These are phyloP conservation scores for Heliconius charithonia DNA, from an alignment of 2,888 invertebrate species.

Conservation along the genomic window DNA sequence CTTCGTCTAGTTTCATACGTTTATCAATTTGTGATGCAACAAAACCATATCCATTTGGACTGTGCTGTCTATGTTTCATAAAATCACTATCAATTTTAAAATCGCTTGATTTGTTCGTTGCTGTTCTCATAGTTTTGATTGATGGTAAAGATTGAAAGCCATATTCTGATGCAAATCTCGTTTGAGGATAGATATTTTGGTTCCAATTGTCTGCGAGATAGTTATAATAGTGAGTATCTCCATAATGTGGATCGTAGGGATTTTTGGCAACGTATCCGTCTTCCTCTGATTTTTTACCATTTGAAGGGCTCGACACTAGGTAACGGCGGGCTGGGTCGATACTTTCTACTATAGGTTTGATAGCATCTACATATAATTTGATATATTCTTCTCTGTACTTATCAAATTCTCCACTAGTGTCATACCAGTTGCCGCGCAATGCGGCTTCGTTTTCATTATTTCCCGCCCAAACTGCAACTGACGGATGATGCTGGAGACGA, in stretches of 20 bases:
- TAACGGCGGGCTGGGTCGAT: constrained; percentile 87
- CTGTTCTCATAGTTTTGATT: constrained; percentile 85
- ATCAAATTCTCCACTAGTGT: constrained; percentile 75
- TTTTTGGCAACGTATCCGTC: constrained; percentile 91
- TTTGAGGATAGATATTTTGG: constrained; percentile 88
- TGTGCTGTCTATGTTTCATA: constrained; percentile 93
- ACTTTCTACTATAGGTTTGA: constrained; percentile 85
- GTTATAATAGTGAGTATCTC: constrained; percentile 97
- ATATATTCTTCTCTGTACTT: constrained; percentile 90
- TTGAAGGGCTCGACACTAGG: constrained; percentile 95
- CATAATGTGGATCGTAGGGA: constrained; percentile 91
- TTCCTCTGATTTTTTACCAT: constrained; percentile 88
- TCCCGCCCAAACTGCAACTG: constrained; percentile 95
- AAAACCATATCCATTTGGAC: constrained; percentile 87
- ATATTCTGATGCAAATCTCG: constrained; percentile 97
- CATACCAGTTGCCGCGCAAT: constrained; percentile 91
- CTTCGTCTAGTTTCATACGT: constrained; percentile 85
- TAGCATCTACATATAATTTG: constrained; percentile 90
- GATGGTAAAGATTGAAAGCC: constrained; percentile 96
- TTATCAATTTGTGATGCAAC: constrained; percentile 85
- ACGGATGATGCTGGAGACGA: constrained; percentile 93
- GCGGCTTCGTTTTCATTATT: constrained; percentile 99
- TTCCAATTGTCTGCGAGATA: constrained; percentile 93
- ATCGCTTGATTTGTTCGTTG: constrained; percentile 79
- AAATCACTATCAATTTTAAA: constrained; percentile 83